These are phyloP conservation scores for Gymnocypris eckloni DNA, from an alignment of 2,797 vertebrate genomes.

Conservation along the genomic window DNA sequence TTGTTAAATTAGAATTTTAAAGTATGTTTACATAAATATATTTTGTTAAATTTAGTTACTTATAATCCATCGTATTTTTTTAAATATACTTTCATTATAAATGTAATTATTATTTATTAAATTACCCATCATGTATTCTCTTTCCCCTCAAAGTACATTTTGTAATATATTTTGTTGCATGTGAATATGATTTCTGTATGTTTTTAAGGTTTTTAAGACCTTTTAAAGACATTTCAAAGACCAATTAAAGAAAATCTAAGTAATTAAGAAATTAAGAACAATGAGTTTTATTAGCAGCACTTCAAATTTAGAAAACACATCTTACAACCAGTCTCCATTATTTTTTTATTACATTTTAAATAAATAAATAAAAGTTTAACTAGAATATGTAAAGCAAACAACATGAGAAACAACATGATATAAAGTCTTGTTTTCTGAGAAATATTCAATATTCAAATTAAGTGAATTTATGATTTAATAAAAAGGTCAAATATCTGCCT, in stretches of 20 bases:
- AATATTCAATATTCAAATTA: background rate
- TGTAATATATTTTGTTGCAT: too few relatives aligned
- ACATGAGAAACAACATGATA: background rate
- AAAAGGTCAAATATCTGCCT: too few relatives aligned
- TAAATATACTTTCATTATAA: background rate
- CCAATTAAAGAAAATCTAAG: background rate
- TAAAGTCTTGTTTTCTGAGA: background rate
- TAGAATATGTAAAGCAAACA: too few relatives aligned
- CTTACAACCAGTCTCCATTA: background rate
- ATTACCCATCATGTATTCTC: background rate
- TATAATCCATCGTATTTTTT: background rate
- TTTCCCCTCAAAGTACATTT: background rate
- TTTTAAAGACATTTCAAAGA: too few relatives aligned
- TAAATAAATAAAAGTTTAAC: too few relatives aligned
- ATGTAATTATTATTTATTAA: background rate
- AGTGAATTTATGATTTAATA: too few relatives aligned
- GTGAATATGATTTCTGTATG: too few relatives aligned
- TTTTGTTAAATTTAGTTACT: background rate
- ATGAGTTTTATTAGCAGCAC: background rate
- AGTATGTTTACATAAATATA: background rate
- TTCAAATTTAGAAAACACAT: background rate
- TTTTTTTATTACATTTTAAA: too few relatives aligned
- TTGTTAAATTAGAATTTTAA: background rate
- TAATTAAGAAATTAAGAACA: background rate
- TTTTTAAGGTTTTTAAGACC: too few relatives aligned